Conservation (phyloP, 2,888 invertebrate species). For the Ellobium chinense region DNA sequence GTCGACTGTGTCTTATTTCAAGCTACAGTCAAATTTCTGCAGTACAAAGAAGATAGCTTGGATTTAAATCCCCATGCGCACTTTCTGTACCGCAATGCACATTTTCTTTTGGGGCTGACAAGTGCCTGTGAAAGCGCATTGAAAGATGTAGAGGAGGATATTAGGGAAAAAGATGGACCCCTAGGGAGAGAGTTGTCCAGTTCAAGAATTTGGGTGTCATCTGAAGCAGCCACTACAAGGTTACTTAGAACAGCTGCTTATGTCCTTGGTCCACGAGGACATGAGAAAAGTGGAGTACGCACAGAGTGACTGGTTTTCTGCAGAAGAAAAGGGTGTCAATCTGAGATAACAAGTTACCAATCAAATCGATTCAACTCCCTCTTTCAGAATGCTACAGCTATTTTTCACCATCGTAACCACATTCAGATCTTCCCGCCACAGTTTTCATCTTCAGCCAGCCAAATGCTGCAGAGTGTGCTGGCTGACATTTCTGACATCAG, state of each 20-base stretch:
- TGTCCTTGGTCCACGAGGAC: not conserved
- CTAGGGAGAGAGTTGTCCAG: not conserved
- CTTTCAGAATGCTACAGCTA: not conserved
- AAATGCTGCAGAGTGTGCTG: not conserved
- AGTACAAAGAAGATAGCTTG: not conserved
- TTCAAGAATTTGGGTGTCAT: not conserved
- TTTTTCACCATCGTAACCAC: not conserved
- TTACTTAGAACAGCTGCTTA: not conserved
- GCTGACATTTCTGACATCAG: not conserved
- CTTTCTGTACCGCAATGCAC: conserved; percentile 2
- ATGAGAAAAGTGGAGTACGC: conserved; percentile 13
- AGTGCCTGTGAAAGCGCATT: not conserved
- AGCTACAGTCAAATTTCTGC: not conserved
- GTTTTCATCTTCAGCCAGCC: not conserved
- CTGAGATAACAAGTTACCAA: not conserved
- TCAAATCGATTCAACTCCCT: not conserved
- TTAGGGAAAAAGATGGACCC: not conserved
- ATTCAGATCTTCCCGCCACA: not conserved
- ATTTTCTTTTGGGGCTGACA: not conserved
- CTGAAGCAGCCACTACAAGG: not conserved
- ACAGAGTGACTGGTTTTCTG: conserved; percentile 16
- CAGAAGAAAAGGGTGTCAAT: not conserved
- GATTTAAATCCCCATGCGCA: not conserved
- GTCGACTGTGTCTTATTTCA: no score
- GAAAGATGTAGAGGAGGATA: not conserved